phyloP scores from a whole-genome alignment of 2,888 invertebrate genomes.

The Tenodera sinensis region DNA sequence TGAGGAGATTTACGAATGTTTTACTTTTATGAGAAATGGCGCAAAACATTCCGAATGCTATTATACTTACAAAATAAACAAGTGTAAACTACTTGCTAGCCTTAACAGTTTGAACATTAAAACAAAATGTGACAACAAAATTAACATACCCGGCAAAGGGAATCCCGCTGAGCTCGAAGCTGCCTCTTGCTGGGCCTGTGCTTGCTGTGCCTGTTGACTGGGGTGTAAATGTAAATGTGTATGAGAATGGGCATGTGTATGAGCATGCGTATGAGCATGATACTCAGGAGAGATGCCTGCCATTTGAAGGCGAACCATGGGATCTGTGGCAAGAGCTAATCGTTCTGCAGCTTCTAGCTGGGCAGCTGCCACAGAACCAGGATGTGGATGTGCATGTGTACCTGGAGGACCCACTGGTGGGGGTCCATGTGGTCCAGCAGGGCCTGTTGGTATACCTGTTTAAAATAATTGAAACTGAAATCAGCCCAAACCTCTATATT shows the following conservation, averaged over 20 bases:
- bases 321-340: conserved; percentile 81
- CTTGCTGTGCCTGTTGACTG: conserved; percentile 63
- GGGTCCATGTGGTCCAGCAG: conserved; percentile 28
- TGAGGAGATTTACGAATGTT: too few relatives aligned
- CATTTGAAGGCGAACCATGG: conserved; percentile 90
- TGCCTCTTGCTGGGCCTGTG: conserved; percentile 44
- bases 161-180: conserved; percentile 51
- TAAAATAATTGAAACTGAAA: not conserved
- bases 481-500: not conserved
- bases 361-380: conserved; percentile 52
- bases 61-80: too few relatives aligned
- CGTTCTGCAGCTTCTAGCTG: conserved; percentile 74
- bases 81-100: too few relatives aligned
- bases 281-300: conserved; percentile 84
- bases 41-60: too few relatives aligned
- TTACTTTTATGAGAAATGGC: too few relatives aligned
- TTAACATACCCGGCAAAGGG: conserved; percentile 52
- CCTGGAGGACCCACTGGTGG: conserved; percentile 42
- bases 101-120: too few relatives aligned
- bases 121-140: not conserved
- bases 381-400: conserved; percentile 55
- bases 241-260: conserved; percentile 88
- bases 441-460: conserved; percentile 31
- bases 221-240: conserved; percentile 75
- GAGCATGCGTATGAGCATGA: conserved; percentile 89